Evolutionary conservation across 2,888 invertebrate genomes (phyloP), one percentile per base, ranked within the genome.

Genomic region (Pristionchus mayeri): DNA sequence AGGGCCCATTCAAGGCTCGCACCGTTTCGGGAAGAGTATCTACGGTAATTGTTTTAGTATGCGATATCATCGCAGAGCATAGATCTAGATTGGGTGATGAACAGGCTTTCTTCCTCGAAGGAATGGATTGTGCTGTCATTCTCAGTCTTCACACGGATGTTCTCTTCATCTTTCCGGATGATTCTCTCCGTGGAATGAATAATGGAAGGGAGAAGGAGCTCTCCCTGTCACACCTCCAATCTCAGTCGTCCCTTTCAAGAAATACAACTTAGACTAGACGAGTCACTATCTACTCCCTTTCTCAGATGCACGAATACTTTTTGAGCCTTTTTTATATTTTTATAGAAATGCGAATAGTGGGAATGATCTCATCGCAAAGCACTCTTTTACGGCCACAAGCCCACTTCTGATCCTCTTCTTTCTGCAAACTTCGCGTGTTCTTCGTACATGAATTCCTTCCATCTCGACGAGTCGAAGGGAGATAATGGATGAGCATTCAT

Each of bases 361-460:
- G 30, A 76, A 76, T 76, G 76, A 44, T 76, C 50, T 44, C 50
- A 34, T 11, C 75, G 21, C 44, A 2, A 40, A 75, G n/a, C 13
- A 60, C 24, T 34, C 63, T 44, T 34, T 2, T 21, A 21, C 16
- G n/a, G 13, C 11, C 11, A 9, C 40, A 48, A 44, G 48, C 24
- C 76, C 27, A 76, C 21, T 18, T 11, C 40, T 60, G 16, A 4
- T 44, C 44, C 76, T 44, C 27, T 21, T 37, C 37, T 1, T 18
- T 76, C 48, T 76, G 76, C 76, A 63, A 18, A 63, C 7, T 63
- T 63, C 30, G 63, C 63, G 63, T 63, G 63, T 34, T 63, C 18
- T 63, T 34, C 34, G 16, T 18, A 21, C 63, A 63, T 63, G 18
- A 54, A n/a, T 37, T 27, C 4, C 57, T 27, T 60, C 57, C 30